Evolutionary conservation across 2,888 invertebrate genomes (phyloP), one percentile per base, ranked within the genome.

Genomic region (Drosophila nigritarsus): DNA sequence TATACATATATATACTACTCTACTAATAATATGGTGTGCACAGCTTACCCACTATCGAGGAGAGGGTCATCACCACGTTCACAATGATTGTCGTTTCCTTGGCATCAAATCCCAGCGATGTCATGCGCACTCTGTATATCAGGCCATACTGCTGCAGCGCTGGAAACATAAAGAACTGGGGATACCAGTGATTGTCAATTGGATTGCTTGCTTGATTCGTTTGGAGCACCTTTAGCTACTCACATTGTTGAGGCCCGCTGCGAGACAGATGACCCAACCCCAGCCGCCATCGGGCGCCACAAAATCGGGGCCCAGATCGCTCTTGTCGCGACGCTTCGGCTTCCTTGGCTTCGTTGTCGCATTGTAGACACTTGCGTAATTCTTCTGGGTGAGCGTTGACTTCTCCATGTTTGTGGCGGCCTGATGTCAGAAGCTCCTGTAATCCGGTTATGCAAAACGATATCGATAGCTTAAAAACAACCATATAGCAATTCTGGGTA

Each of bases 211-310:
- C 8, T 8, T 8, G 9, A 7, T 24, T 3, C 20, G 3, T 24
- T 24, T 15, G 7, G 24, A 13, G 24, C 24, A 24, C 24, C 8
- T 15, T 15, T 2, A 7, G 13, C 6, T 4, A 95, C 95, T 95
- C 93, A 96, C 96, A 89, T 96, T 96, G 56, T 95, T 95, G 80
- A 95, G 93, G 76, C 96, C 96, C 48, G 95, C 95, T 2, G 96
- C 96, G 29, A 96, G 80, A 30, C 96, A 95, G n/a, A 96, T 94
- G 89, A 96, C 94, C 96, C 96, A 96, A 1, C 91, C 93, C 96
- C 96, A 96, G 1, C 96, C 96, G 2, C 96, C 96, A 90, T 96
- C 96, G 0, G 96, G 96, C 2, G 96, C 95, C 40, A 94, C 92
- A 80, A 96, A 96, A 74, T 95, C 95, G 9, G 94, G 87, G 0